Evolutionary conservation across 2,113 vertebrate species (phyloP).

Genomic region (Tinamus guttatus): DNA sequence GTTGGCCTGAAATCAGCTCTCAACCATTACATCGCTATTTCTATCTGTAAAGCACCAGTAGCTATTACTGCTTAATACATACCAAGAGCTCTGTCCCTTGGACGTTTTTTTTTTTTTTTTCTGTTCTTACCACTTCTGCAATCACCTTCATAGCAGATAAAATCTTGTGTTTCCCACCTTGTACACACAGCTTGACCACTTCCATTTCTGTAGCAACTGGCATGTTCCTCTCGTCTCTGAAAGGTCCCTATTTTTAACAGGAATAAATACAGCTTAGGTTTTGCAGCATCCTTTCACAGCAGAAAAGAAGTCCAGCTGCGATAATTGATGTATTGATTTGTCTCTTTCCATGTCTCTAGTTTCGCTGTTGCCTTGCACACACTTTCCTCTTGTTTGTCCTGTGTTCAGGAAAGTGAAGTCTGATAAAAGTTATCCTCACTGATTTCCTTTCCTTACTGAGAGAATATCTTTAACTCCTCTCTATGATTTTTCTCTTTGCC

Average conservation of each 20-base stretch:
- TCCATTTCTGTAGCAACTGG: not conserved
- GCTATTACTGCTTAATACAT: not conserved
- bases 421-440: not conserved
- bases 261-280: not conserved
- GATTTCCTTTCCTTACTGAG: not conserved
- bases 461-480: not conserved
- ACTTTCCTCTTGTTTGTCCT: not conserved
- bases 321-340: not conserved
- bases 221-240: not conserved
- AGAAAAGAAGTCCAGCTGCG: not conserved
- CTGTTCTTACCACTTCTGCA: not conserved
- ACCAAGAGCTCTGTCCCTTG: not conserved
- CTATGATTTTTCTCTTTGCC: not conserved
- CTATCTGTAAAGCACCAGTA: not conserved
- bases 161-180: not conserved
- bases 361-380: not conserved
- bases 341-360: not conserved
- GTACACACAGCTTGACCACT: constrained; percentile 32
- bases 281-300: not conserved
- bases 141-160: not conserved
- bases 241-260: constrained; percentile 5
- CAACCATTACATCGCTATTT: not conserved
- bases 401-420: not conserved
- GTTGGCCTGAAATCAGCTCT: not conserved
- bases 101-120: not conserved